Base-by-base conservation (phyloP, 2,113 vertebrate genomes). In the Silurus meridionalis region DNA sequence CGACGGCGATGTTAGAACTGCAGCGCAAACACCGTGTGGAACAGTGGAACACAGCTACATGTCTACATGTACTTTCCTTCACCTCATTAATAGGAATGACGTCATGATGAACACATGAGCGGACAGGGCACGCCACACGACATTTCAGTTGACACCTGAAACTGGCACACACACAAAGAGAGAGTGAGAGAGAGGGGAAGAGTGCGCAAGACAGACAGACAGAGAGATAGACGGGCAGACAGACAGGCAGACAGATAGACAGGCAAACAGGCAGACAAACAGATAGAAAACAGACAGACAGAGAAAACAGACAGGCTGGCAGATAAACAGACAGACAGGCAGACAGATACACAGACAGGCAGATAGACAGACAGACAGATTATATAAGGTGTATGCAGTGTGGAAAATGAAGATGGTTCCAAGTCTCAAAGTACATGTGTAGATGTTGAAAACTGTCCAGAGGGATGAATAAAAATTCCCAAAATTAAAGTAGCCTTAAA, bases 81-180 rank as follows among this genome's bases (percentile, higher is more conserved):
- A 64, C 5, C 37, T 46, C 28, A 17, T 37, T 48, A 17, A 81
- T 48, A 15, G 48, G 9, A 61, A 6, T 13, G 17, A 61, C 19
- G 21, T 81, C 80, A 81, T 25, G 55, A 50, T 3, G 19, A 6
- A 48, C 58, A 48, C 19, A 63, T 2, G 17, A 50, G 80, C 6
- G 6, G 60, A 64, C 60, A n/a, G 79, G 58, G n/a, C 37, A 21
- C 17, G 19, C 28, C 79, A 80, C 79, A 21, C 23, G 79, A 63
- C 79, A 63, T 63, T 81, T 48, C n/a, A 48, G 19, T 50, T 50
- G 58, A 81, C 14, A 81, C 79, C 79, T 81, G 79, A 81, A 21
- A 81, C 79, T 46, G 37, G 63, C 2, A 72, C 10, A 46, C 28
- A 72, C 2, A 48, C 28, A 48, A 17, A 72, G 28, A 23, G 28